Conservation (phyloP, 2,888 invertebrate genomes). For the Neoitamus cyanurus region DNA sequence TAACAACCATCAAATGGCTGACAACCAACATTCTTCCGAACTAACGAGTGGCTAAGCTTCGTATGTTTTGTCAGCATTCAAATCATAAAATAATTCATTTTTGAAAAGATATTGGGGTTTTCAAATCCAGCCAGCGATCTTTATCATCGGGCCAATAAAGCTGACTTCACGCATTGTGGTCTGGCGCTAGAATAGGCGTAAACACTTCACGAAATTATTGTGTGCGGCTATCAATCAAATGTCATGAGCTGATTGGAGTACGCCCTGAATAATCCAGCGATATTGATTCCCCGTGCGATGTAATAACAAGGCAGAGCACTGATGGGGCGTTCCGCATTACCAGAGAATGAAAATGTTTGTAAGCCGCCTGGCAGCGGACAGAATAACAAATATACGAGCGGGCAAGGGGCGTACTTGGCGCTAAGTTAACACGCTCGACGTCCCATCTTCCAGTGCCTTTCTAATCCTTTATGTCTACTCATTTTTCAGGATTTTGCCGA, state of each 20-base stretch:
- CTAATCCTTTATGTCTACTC: neutral
- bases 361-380: neutral
- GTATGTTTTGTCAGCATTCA: no score
- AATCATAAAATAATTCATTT: neutral
- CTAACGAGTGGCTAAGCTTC: no score
- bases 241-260: slow-evolving; percentile 12
- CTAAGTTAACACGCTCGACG: neutral
- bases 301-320: slow-evolving; percentile 1
- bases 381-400: neutral
- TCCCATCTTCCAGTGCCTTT: neutral
- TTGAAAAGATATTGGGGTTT: neutral
- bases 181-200: neutral
- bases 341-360: neutral
- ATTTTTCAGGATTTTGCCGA: neutral
- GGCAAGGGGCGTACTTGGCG: neutral
- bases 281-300: neutral
- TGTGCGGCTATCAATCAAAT: slow-evolving; percentile 13
- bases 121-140: neutral
- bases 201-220: neutral
- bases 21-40: no score
- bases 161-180: neutral
- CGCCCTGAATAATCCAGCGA: slow-evolving; percentile 3
- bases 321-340: neutral
- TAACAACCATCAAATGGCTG: no score
- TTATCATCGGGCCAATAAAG: neutral